Conservation (phyloP, 2,888 invertebrate species). For the Ethmia dodecea region DNA sequence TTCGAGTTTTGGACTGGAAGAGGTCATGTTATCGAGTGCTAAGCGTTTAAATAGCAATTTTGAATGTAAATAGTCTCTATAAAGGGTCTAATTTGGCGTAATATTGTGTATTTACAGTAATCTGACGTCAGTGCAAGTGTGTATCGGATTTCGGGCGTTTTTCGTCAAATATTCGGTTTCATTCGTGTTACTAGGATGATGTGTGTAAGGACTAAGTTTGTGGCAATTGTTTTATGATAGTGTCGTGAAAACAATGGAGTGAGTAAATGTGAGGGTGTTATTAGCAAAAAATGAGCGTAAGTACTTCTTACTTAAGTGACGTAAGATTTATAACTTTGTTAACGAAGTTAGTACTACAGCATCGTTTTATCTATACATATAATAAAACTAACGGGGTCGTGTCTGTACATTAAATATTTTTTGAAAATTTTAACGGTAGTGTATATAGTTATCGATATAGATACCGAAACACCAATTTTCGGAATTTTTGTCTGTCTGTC, state of each 20-base stretch:
- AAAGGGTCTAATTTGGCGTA: constrained; percentile 9
- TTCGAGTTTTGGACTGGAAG: constrained; percentile 44
- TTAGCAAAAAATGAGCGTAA: constrained; percentile 55
- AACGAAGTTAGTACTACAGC: no score
- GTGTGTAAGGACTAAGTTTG: constrained; percentile 19
- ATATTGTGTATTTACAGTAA: constrained; percentile 11
- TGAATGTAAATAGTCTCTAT: constrained; percentile 21
- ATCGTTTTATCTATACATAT: no score
- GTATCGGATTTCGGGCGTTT: constrained; percentile 23
- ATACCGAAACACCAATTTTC: no score
- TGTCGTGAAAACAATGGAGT: constrained; percentile 19
- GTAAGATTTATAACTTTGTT: no score
- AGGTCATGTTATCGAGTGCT: constrained; percentile 34
- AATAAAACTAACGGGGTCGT: no score
- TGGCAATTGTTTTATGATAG: constrained; percentile 28
- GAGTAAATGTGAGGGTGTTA: constrained; percentile 28
- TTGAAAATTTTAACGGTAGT: no score
- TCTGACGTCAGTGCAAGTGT: constrained; percentile 19
- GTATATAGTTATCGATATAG: no score
- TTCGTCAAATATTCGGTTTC: constrained; percentile 25
- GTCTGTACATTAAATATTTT: no score
- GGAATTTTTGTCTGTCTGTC: no score
- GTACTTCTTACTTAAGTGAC: no score
- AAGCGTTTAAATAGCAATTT: constrained; percentile 23
- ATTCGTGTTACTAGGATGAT: constrained; percentile 22